Percentiles rank a stretch among this genome's conserved stretches.
These are phyloP conservation scores for Spodoptera littoralis DNA, from an alignment of 2,888 invertebrate species.

Conservation along the genomic window DNA sequence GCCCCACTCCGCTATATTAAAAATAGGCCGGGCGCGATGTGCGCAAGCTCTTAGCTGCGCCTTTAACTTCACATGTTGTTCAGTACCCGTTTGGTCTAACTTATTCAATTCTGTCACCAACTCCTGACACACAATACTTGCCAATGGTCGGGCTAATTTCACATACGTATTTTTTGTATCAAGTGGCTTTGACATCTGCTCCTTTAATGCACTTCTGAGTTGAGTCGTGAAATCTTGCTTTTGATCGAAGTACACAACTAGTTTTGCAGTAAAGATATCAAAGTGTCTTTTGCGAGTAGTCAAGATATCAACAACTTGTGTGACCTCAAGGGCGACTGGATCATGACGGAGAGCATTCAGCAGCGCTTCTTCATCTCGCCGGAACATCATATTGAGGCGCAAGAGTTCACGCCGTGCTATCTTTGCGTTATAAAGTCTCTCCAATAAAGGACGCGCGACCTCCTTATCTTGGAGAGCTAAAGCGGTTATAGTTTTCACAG, in stretches of 20 bases:
- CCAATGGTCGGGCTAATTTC: constrained; percentile 46
- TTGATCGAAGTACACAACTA: constrained; percentile 72
- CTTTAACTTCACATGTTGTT: constrained; percentile 49
- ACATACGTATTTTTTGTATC: neutral
- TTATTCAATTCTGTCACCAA: constrained; percentile 40
- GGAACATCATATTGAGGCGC: constrained; percentile 30
- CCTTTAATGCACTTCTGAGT: constrained; percentile 47
- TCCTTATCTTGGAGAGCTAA: constrained; percentile 56
- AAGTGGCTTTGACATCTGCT: constrained; percentile 12
- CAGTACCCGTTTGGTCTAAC: constrained; percentile 37
- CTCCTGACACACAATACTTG: constrained; percentile 40
- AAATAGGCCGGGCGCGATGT: constrained; percentile 63
- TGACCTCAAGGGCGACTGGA: constrained; percentile 14
- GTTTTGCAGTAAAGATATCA: constrained; percentile 64
- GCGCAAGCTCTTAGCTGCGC: constrained; percentile 66
- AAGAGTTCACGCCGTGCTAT: constrained; percentile 39
- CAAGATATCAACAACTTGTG: constrained; percentile 51
- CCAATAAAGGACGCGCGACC: constrained; percentile 28
- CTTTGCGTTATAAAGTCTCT: constrained; percentile 20
- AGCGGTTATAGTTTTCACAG: constrained; percentile 57
- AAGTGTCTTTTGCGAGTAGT: constrained; percentile 43
- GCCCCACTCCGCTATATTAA: constrained; percentile 61
- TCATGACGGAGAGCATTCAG: constrained; percentile 40
- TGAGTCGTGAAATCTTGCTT: constrained; percentile 62
- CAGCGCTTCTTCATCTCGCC: constrained; percentile 27